Evolutionary conservation across 1,140 invertebrate genomes (phyloP).

Genomic region (Drosophila serrata): DNA sequence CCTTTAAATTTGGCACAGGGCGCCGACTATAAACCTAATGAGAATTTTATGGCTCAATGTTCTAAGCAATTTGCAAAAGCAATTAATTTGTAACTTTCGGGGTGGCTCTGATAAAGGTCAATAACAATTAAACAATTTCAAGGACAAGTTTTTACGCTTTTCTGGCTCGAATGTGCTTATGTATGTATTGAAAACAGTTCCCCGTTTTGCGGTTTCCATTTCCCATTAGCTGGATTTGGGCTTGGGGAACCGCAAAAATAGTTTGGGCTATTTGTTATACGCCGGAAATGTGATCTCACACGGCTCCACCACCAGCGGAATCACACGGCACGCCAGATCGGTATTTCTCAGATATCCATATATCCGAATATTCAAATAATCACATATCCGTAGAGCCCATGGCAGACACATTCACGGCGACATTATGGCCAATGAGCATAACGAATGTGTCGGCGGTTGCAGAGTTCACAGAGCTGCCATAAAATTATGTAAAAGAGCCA

Average conservation of each 20-base stretch:
- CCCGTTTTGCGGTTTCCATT: constrained; percentile 27
- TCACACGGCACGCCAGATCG: constrained; percentile 39
- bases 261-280: constrained; percentile 12
- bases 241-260: constrained; percentile 34
- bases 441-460: constrained; percentile 53
- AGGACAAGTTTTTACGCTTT: constrained; percentile 50
- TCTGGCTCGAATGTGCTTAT: constrained; percentile 7
- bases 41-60: constrained; percentile 55
- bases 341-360: constrained; percentile 6
- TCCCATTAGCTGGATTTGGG: constrained; percentile 24
- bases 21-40: constrained; percentile 38
- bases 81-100: constrained; percentile 45
- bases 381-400: background rate
- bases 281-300: constrained; percentile 42
- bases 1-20: constrained; percentile 22
- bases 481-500: constrained; percentile 77
- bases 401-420: constrained; percentile 31
- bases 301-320: constrained; percentile 2
- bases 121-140: constrained; percentile 42
- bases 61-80: constrained; percentile 51
- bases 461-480: constrained; percentile 71
- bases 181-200: constrained; percentile 17
- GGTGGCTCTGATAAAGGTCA: constrained; percentile 55
- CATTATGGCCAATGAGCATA: constrained; percentile 49
- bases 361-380: background rate